Evolutionary conservation across 2,888 invertebrate species (phyloP), one percentile per base, ranked within the genome.

Genomic region (Euplagia quadripunctaria): DNA sequence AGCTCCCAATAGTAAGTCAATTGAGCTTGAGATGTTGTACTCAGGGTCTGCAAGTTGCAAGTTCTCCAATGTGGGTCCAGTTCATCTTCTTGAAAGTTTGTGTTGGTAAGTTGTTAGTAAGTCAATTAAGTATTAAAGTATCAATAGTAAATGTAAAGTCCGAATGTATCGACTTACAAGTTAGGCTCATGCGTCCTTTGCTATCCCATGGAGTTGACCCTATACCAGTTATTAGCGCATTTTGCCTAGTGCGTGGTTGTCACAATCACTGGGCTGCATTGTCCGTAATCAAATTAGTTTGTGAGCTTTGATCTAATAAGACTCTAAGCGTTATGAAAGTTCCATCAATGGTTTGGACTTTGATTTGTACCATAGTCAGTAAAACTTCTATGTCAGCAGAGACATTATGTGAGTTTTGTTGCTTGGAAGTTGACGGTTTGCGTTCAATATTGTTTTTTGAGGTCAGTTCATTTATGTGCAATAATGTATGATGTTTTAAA

Each of bases 261-360:
- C 65, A 65, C 6, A 75, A 64, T 46, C 61, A 8, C 52, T 75
- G 71, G 42, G 71, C 65, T 6, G 75, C 75, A 46, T 75, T 63
- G 43, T 75, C 75, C 0, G 69, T 43, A 9, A 75, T 75, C 20
- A 75, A 66, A 17, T 66, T 72, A 4, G 51, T 16, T 69, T 72
- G 71, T 12, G 75, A 69, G 5, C 71, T 68, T 63, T 74, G 71
- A 42, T 74, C 74, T 52, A 74, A 16, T 4, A 74, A 71, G 1
- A 46, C 43, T 6, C n/a, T n/a, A n/a, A n/a, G n/a, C n/a, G n/a
- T n/a, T n/a, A n/a, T n/a, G n/a, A n/a, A n/a, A n/a, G n/a, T n/a
- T n/a, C n/a, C n/a, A n/a, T n/a, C n/a, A n/a, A n/a, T n/a, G n/a
- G n/a, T n/a, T n/a, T n/a, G n/a, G n/a, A n/a, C n/a, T n/a, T n/a